Conservation (phyloP, 2,797 vertebrate species). For the Ctenosaura bakeri region DNA sequence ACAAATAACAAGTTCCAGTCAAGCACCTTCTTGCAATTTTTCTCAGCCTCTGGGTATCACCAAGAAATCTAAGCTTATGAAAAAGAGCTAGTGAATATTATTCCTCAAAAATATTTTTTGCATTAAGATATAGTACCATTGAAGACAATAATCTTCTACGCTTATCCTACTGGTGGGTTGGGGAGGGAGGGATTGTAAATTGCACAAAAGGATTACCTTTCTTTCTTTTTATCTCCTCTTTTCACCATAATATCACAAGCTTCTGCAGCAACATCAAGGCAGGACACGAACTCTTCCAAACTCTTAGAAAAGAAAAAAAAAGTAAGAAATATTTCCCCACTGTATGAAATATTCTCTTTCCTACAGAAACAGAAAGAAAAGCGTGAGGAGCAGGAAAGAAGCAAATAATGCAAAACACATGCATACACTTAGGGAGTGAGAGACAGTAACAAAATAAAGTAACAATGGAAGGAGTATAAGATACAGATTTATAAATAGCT, state of each 20-base stretch:
- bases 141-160: neutral
- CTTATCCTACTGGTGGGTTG: neutral
- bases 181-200: neutral
- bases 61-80: neutral
- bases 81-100: neutral
- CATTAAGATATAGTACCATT: neutral
- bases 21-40: neutral
- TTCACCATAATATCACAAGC: slow-evolving; percentile 93
- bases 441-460: neutral
- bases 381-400: neutral
- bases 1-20: neutral
- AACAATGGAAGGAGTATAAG: neutral
- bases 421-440: neutral
- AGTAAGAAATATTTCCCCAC: neutral
- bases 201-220: slow-evolving; percentile 84
- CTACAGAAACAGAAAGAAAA: neutral
- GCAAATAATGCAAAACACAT: neutral
- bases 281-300: slow-evolving; percentile 91
- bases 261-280: slow-evolving; percentile 88
- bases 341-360: neutral
- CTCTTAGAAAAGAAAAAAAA: slow-evolving; percentile 77
- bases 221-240: slow-evolving; percentile 95
- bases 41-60: neutral
- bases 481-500: neutral
- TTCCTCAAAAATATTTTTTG: neutral